Conservation (phyloP, 2,797 vertebrate species). For the Vipera latastei region DNA sequence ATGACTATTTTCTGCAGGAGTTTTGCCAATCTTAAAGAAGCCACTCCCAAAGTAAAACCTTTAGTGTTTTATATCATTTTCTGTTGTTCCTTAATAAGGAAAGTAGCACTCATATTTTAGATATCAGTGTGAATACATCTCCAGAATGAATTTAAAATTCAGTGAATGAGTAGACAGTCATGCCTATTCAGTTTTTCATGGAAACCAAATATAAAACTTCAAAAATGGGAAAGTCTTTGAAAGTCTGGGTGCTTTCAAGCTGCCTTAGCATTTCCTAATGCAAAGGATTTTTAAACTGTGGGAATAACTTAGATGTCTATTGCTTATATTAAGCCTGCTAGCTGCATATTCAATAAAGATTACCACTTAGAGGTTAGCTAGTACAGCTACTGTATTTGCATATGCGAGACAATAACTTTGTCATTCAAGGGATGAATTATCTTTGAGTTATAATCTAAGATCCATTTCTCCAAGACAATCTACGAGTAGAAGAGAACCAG, state of each 20-base stretch:
- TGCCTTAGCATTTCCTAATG: not conserved
- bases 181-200: slow-evolving; percentile 21
- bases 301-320: not conserved
- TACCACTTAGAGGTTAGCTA: not conserved
- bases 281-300: not conserved
- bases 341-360: not conserved
- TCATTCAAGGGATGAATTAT: not conserved
- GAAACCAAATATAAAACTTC: slow-evolving; percentile 14
- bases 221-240: not conserved
- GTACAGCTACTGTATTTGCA: not conserved
- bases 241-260: not conserved
- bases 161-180: slow-evolving; percentile 3
- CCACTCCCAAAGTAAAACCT: not conserved
- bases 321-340: not conserved
- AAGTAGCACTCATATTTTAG: not conserved
- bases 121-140: not conserved
- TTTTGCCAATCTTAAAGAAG: not conserved
- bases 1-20: not conserved
- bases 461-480: not conserved
- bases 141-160: slow-evolving; percentile 11
- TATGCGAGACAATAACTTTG: not conserved
- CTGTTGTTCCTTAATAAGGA: not conserved
- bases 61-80: not conserved
- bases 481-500: not conserved
- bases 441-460: not conserved